A percentile compares a stretch with the other conserved stretches of the same genome.
Conservation (phyloP, 92 coral and sea anemone species). For the Montipora capitata region DNA sequence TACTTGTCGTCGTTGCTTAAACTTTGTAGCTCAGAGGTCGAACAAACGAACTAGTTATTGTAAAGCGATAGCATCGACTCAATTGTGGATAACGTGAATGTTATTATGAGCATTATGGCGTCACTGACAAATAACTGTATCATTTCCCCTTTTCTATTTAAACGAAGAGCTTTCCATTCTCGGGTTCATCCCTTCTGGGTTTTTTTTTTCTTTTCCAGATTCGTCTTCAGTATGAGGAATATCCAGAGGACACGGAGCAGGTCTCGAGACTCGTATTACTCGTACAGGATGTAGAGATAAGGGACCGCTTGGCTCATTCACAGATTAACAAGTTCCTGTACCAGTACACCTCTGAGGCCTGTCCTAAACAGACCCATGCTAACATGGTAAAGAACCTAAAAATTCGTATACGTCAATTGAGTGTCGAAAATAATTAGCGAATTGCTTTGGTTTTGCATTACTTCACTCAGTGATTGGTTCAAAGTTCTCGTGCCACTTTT, state of each 20-base stretch:
- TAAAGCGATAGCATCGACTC: too few relatives aligned
- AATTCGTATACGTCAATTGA: too few relatives aligned
- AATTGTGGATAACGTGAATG: too few relatives aligned
- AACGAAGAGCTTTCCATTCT: background rate
- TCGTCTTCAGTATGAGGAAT: conserved; percentile 96
- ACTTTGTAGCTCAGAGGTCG: too few relatives aligned
- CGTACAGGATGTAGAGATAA: conserved; percentile 96
- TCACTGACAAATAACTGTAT: too few relatives aligned
- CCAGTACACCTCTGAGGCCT: conserved; percentile 93
- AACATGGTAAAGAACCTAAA: conserved; percentile 85
- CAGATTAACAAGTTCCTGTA: conserved; percentile 97
- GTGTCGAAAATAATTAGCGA: too few relatives aligned
- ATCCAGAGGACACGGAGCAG: conserved; percentile 94
- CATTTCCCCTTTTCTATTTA: background rate
- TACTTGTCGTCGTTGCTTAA: too few relatives aligned
- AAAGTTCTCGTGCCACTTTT: too few relatives aligned
- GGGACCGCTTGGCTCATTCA: conserved; percentile 96
- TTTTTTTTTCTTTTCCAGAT: conserved; percentile 55
- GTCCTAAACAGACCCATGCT: conserved; percentile 97
- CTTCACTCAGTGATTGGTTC: too few relatives aligned
- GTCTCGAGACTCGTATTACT: conserved; percentile 93
- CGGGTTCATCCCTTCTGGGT: background rate
- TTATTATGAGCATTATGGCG: too few relatives aligned
- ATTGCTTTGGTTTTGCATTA: too few relatives aligned
- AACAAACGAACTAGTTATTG: too few relatives aligned